Evolutionary conservation across 2,888 invertebrate genomes (phyloP).

Genomic region (Cremastinae sp.): DNA sequence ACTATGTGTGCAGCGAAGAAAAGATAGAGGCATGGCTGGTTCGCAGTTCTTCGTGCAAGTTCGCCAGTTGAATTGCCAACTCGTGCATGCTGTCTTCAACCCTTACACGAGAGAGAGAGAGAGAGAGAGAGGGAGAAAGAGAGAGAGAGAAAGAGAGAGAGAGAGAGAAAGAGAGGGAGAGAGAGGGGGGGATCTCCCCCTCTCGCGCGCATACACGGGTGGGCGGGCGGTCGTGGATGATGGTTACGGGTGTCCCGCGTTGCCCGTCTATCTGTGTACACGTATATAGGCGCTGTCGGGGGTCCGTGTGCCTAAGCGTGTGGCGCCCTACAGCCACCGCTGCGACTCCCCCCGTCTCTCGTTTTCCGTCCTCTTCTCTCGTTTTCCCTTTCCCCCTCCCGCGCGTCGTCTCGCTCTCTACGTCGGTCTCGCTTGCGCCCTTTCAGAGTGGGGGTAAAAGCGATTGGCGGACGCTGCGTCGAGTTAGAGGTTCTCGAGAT

Average conservation of each 20-base stretch:
- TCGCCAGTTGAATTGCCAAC: slow-evolving; percentile 65
- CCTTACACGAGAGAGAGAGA: slow-evolving; percentile 41
- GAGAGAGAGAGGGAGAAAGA: slow-evolving; percentile 25
- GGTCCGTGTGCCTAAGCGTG: slow-evolving; percentile 59
- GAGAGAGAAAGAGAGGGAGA: slow-evolving; percentile 20
- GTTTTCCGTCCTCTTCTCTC: slow-evolving; percentile 1
- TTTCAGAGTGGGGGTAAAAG: slow-evolving; percentile 65
- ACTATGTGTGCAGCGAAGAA: slow-evolving; percentile 34
- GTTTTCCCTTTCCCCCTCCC: slow-evolving; percentile 34
- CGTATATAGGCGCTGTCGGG: slow-evolving; percentile 44
- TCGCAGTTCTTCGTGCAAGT: slow-evolving; percentile 68
- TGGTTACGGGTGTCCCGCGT: slow-evolving; percentile 52
- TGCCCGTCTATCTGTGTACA: slow-evolving; percentile 46
- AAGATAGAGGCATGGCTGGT: slow-evolving; percentile 66
- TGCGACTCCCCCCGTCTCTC: slow-evolving; percentile 41
- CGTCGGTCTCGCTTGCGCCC: slow-evolving; percentile 42
- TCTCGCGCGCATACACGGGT: slow-evolving; percentile 27
- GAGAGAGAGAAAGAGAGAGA: slow-evolving; percentile 23
- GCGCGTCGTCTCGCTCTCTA: slow-evolving; percentile 25
- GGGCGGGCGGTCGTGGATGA: slow-evolving; percentile 38
- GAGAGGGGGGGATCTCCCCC: no score
- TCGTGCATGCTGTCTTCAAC: slow-evolving; percentile 63
- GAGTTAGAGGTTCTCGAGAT: slow-evolving; percentile 76
- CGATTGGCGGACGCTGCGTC: slow-evolving; percentile 77
- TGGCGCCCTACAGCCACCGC: slow-evolving; percentile 54